These are phyloP conservation scores for Microtus pennsylvanicus DNA, from an alignment of 2,113 vertebrate genomes.

Conservation along the genomic window DNA sequence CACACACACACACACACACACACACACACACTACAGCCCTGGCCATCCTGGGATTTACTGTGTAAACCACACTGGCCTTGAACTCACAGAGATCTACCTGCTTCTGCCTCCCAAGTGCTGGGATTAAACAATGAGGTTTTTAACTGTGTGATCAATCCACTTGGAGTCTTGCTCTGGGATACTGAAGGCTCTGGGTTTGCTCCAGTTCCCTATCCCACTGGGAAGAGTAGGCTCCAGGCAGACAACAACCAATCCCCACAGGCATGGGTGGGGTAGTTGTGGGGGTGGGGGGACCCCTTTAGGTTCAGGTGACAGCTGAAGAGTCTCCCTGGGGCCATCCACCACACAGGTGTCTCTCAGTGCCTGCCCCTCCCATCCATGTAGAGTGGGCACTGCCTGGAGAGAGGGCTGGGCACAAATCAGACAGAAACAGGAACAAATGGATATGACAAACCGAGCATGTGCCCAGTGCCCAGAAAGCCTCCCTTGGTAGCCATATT, in stretches of 20 bases:
- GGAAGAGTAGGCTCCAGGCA: neutral
- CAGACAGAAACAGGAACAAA: neutral
- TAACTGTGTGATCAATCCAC: neutral
- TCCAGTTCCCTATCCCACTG: neutral
- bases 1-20: too few species aligned
- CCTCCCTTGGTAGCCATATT: rapidly evolving
- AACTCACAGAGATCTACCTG: neutral
- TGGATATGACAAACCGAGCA: neutral
- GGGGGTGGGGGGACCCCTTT: neutral
- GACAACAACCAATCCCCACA: neutral
- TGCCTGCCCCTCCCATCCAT: too few species aligned
- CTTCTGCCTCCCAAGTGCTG: neutral
- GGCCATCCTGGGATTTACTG: neutral
- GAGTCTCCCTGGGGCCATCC: neutral
- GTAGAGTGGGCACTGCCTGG: neutral
- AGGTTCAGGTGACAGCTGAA: neutral
- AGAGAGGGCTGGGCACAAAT: neutral
- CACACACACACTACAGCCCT: neutral
- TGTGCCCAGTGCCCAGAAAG: neutral
- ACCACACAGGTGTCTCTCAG: neutral
- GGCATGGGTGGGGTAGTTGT: neutral
- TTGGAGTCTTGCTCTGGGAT: neutral
- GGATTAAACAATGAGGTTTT: neutral
- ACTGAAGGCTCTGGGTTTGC: neutral
- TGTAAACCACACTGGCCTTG: neutral